These are phyloP conservation scores for Ceratina calcarata DNA, from an alignment of 1,140 invertebrate genomes.

Conservation along the genomic window DNA sequence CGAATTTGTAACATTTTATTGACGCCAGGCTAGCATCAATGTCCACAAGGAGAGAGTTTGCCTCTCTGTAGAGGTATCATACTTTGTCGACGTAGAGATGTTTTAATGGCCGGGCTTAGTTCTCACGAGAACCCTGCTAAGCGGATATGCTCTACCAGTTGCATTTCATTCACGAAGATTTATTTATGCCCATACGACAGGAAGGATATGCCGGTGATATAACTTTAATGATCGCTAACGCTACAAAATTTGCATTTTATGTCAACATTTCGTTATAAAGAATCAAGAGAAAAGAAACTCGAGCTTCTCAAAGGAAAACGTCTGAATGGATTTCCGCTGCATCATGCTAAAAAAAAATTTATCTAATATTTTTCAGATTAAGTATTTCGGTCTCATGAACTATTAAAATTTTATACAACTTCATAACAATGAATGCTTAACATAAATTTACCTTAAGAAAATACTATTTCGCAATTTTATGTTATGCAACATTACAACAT, in stretches of 20 bases:
- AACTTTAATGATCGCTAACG: conserved; percentile 77
- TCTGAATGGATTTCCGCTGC: conserved; percentile 4
- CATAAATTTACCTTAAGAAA: no score
- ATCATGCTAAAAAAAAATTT: not conserved
- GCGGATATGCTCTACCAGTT: conserved; percentile 68
- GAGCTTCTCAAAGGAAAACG: conserved; percentile 52
- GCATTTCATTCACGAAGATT: conserved; percentile 68
- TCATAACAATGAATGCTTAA: no score
- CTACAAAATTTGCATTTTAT: conserved; percentile 76
- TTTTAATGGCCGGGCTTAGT: conserved; percentile 75
- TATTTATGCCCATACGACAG: conserved; percentile 61
- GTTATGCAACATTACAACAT: no score
- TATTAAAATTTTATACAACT: no score
- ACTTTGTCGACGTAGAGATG: conserved; percentile 71
- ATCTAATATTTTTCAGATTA: no score
- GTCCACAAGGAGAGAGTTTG: conserved; percentile 12
- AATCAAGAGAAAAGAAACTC: conserved; percentile 27
- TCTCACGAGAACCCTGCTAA: conserved; percentile 66
- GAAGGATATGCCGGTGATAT: conserved; percentile 54
- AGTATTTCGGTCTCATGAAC: not conserved
- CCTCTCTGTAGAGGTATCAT: conserved; percentile 33
- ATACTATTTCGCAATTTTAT: no score
- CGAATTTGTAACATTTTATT: conserved; percentile 80
- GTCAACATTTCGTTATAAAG: not conserved
- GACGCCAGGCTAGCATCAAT: conserved; percentile 45